A percentile compares a stretch with the other conserved stretches of the same genome.
Evolutionary conservation across 2,113 vertebrate genomes (phyloP).

Genomic region (Gymnocephalus cernua): DNA sequence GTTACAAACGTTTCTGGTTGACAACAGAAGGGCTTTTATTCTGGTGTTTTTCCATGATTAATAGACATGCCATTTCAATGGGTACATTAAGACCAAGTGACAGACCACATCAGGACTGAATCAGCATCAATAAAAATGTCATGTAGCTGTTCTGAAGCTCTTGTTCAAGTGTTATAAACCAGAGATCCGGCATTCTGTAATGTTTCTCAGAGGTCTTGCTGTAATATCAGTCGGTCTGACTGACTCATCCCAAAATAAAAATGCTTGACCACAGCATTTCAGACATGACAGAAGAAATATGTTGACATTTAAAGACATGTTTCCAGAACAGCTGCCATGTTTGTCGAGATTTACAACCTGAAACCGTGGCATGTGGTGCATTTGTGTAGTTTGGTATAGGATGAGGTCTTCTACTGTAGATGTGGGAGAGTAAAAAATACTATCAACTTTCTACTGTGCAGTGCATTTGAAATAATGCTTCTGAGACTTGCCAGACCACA

Average conservation of each 20-base stretch:
- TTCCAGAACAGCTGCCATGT: slow-evolving; percentile 33
- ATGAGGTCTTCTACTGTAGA: slow-evolving; percentile 10
- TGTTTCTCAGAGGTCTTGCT: slow-evolving; percentile 6
- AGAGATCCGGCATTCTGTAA: background rate
- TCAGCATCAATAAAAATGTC: background rate
- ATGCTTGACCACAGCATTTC: slow-evolving; percentile 19
- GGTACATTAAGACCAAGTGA: background rate
- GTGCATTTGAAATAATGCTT: background rate
- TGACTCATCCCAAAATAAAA: slow-evolving; percentile 39
- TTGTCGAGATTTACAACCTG: slow-evolving; percentile 33
- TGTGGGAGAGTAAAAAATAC: background rate
- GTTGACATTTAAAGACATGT: slow-evolving; percentile 30
- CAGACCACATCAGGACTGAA: background rate
- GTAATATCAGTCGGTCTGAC: background rate
- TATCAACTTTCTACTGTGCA: background rate
- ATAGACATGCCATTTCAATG: background rate
- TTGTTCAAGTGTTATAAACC: slow-evolving; percentile 1
- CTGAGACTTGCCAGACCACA: background rate
- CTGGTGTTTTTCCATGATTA: background rate
- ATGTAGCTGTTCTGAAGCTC: background rate
- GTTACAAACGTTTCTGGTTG: background rate
- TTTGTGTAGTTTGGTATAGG: slow-evolving; percentile 8
- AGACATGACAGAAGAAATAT: slow-evolving; percentile 24
- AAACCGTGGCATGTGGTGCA: background rate
- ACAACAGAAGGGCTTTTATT: slow-evolving; percentile 13